Evolutionary conservation across 2,113 vertebrate species (phyloP).

Genomic region (Scartelaos histophorus): DNA sequence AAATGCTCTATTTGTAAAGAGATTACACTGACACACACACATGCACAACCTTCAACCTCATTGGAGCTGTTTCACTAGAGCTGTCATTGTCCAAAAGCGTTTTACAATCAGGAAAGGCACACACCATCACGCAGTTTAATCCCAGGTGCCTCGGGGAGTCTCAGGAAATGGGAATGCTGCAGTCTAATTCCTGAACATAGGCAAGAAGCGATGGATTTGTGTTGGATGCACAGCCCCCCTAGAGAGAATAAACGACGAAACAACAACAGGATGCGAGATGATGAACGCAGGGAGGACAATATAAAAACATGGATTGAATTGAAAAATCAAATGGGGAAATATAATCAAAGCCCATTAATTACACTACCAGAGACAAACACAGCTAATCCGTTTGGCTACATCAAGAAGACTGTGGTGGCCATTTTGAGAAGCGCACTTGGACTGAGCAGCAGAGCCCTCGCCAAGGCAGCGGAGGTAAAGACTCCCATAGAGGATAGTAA

Average conservation of each 20-base stretch:
- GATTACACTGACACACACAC: constrained; percentile 32
- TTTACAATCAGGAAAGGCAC: constrained; percentile 27
- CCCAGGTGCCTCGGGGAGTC: constrained; percentile 66
- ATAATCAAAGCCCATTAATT: constrained; percentile 55
- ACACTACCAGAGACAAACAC: constrained; percentile 47
- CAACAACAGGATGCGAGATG: constrained; percentile 49
- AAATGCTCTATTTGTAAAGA: constrained; percentile 54
- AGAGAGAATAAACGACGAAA: constrained; percentile 43
- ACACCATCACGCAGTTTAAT: constrained; percentile 56
- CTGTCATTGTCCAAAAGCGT: constrained; percentile 30
- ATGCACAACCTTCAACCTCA: constrained; percentile 32
- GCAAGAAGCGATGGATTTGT: constrained; percentile 67
- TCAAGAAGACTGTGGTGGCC: constrained; percentile 33
- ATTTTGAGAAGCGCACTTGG: constrained; percentile 35
- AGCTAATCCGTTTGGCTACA: constrained; percentile 54
- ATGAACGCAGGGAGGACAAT: constrained; percentile 54
- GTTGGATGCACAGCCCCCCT: constrained; percentile 41
- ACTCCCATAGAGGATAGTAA: constrained; percentile 40
- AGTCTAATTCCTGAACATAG: constrained; percentile 69
- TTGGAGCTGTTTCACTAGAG: constrained; percentile 29
- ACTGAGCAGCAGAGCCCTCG: constrained; percentile 37
- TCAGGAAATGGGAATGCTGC: constrained; percentile 56
- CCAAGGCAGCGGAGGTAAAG: constrained; percentile 35
- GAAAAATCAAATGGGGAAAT: constrained; percentile 35
- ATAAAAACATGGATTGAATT: constrained; percentile 37